Percentiles rank a stretch among this genome's conserved stretches.
Conservation (phyloP, 2,797 vertebrate genomes). For the Gymnothorax reevesii region DNA sequence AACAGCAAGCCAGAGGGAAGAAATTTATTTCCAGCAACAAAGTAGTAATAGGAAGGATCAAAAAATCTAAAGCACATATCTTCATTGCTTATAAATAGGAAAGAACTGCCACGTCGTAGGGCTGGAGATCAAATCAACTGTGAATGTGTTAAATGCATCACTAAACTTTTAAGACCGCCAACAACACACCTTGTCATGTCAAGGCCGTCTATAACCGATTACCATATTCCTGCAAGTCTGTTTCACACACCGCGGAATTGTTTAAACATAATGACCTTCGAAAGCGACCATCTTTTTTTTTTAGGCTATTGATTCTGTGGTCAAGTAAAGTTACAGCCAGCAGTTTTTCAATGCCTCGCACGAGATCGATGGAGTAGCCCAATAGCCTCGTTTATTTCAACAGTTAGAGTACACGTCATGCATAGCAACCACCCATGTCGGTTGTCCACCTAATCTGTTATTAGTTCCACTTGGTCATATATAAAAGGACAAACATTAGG, state of each 20-base stretch:
- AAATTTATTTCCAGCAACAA: background rate
- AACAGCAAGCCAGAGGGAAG: background rate
- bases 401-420: background rate
- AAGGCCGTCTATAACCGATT: no score
- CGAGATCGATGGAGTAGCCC: background rate
- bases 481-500: background rate
- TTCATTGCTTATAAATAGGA: no score
- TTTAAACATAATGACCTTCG: no score
- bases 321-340: no score
- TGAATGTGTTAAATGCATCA: no score
- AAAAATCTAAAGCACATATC: background rate
- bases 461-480: background rate
- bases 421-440: conserved; percentile 9
- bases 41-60: background rate
- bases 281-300: background rate
- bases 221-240: no score
- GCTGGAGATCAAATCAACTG: no score
- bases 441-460: background rate
- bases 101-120: no score
- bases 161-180: no score
- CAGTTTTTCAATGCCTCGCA: background rate
- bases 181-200: no score
- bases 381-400: background rate
- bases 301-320: background rate
- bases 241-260: no score